phyloP scores from a whole-genome alignment of 1,140 invertebrate species.

The Atopsyche davidsoni region DNA sequence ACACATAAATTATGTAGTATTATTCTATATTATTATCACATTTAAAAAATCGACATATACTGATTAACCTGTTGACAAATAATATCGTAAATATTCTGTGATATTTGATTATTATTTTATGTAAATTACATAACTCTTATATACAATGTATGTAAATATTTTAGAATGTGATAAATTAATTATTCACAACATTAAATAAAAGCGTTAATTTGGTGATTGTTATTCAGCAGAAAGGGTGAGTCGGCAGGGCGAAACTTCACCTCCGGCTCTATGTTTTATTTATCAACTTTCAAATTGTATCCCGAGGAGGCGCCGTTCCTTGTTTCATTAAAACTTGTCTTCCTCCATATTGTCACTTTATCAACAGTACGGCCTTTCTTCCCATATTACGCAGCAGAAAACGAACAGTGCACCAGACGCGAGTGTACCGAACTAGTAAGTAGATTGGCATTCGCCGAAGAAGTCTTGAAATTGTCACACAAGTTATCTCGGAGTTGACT shows the following conservation, averaged over 20 bases:
- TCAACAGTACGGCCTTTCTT: conserved; percentile 10
- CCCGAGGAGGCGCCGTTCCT: conserved; percentile 12
- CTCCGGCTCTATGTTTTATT: conserved; percentile 7
- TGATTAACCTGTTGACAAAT: too few species aligned
- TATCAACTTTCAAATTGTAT: conserved; percentile 17
- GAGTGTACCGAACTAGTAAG: conserved; percentile 15
- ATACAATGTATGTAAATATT: too few species aligned
- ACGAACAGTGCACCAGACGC: background rate
- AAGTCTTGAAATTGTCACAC: conserved; percentile 32
- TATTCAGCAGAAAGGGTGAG: too few species aligned
- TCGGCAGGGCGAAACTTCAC: background rate
- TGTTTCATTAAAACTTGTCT: conserved; percentile 21
- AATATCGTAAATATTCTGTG: too few species aligned
- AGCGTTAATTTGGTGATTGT: too few species aligned
- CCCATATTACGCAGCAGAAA: conserved; percentile 5
- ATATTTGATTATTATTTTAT: too few species aligned
- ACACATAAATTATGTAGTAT: too few species aligned
- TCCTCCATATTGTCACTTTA: conserved; percentile 8
- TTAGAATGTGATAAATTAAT: too few species aligned
- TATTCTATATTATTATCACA: too few species aligned
- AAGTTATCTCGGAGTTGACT: conserved; percentile 30
- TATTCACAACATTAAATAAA: too few species aligned
- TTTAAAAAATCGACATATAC: too few species aligned
- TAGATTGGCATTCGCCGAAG: conserved; percentile 28
- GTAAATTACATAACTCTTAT: too few species aligned